Base-by-base conservation (phyloP, 2,113 vertebrate genomes). In the Hippocampus guttulatus region DNA sequence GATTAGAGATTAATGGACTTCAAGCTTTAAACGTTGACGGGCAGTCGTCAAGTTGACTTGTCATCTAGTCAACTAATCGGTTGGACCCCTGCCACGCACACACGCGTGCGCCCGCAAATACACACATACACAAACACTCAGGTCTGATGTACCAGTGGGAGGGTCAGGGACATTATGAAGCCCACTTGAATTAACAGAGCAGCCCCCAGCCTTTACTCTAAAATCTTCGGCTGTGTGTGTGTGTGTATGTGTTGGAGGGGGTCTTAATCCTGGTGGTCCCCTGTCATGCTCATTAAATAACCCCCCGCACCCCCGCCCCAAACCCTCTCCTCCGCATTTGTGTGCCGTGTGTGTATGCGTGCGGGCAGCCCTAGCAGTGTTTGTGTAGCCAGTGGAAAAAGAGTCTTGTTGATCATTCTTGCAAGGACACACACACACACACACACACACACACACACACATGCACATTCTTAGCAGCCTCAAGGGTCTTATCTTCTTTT, bases 151-250 rank as follows among this genome's bases (percentile, higher is more conserved):
- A 80, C 85, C 78, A 81, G 89, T 85, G 84, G 85, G 88, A 82
- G 89, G 85, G 83, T 86, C 78, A 73, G 82, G 81, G 87, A 85
- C 88, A 87, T 89, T 91, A 90, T 91, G 88, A 90, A 91, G 84
- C 81, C 90, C 88, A 88, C 90, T 92, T 88, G 85, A 92, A 90
- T 92, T 88, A 92, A 90, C 84, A 92, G 89, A 83, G 87, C 87
- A 88, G 87, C 87, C 85, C 84, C 87, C 83, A 82, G 85, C 83
- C 84, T 91, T 89, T 90, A 84, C 82, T 88, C 84, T 84, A 89
- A 91, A 90, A 87, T 85, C 84, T 85, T 85, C 87, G 89, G 88
- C 87, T 30, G 30, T 33, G 30, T 33, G 30, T 33, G 30, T 33
- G 30, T 33, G 38, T 38, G 25, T 60, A 5, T 25, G 14, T 40